Percentiles rank a stretch among this genome's conserved stretches.
Evolutionary conservation across 2,888 invertebrate species (phyloP).

Genomic region (Chaetogeoica ovagalla): DNA sequence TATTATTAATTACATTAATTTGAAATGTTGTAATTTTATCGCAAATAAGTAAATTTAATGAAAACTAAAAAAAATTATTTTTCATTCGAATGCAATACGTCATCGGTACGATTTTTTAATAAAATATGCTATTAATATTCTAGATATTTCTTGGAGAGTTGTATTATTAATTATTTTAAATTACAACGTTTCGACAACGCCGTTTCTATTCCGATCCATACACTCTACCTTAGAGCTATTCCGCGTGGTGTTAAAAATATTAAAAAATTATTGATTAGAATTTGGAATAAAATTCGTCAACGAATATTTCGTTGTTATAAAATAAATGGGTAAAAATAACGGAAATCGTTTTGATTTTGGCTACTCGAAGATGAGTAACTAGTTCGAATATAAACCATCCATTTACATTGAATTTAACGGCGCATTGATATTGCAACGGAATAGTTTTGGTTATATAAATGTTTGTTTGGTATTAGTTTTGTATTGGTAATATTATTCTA

Average conservation of each 20-base stretch:
- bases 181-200: neutral
- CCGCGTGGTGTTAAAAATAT: neutral
- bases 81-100: neutral
- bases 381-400: too few relatives aligned
- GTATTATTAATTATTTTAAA: neutral
- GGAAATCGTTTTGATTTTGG: too few relatives aligned
- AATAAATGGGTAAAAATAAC: too few relatives aligned
- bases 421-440: neutral
- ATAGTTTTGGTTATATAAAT: constrained; percentile 8
- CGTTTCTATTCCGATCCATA: too few relatives aligned
- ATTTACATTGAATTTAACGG: neutral
- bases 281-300: too few relatives aligned
- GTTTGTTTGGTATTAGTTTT: neutral
- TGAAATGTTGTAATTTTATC: neutral
- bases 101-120: neutral
- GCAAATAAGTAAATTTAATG: too few relatives aligned
- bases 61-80: neutral
- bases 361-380: too few relatives aligned
- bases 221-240: neutral
- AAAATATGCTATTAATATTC: neutral
- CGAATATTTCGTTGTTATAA: too few relatives aligned
- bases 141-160: too few relatives aligned
- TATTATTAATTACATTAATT: neutral
- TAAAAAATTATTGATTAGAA: neutral
- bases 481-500: neutral